Evolutionary conservation across 2,797 vertebrate genomes (phyloP).

Genomic region (Salmo trutta): DNA sequence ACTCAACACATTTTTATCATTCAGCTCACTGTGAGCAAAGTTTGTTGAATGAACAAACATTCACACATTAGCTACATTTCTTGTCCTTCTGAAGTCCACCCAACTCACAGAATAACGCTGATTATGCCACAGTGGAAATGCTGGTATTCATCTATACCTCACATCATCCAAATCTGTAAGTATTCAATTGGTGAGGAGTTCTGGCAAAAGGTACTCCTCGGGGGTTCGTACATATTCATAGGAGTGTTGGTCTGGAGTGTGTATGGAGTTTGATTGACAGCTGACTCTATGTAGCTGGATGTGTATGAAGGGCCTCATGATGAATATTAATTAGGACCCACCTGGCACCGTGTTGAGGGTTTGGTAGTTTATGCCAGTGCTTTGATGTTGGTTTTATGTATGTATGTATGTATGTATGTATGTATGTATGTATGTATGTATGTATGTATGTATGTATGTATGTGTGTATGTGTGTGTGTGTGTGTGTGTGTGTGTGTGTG

Average conservation of each 20-base stretch:
- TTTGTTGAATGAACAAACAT: no score
- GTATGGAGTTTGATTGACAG: slow-evolving; percentile 47
- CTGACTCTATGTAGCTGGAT: slow-evolving; percentile 23
- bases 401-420: neutral
- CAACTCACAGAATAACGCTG: no score
- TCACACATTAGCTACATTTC: no score
- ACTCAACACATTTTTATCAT: no score
- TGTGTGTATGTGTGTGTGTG: neutral
- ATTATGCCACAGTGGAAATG: no score
- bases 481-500: slow-evolving; percentile 2
- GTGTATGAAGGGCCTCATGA: slow-evolving; percentile 5
- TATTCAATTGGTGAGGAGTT: neutral
- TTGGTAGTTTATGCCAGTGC: neutral
- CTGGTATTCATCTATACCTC: no score
- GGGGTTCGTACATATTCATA: slow-evolving; percentile 36
- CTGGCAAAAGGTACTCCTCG: neutral
- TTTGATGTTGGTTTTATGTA: neutral
- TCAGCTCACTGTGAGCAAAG: no score
- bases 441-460: slow-evolving; percentile 18
- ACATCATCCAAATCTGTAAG: neutral
- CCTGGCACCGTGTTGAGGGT: neutral
- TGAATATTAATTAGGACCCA: slow-evolving; percentile 41
- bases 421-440: slow-evolving; percentile 14
- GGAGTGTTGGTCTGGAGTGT: neutral
- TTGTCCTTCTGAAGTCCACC: no score